phyloP scores from a whole-genome alignment of 2,113 vertebrate species.

The Copsychus sechellarum region DNA sequence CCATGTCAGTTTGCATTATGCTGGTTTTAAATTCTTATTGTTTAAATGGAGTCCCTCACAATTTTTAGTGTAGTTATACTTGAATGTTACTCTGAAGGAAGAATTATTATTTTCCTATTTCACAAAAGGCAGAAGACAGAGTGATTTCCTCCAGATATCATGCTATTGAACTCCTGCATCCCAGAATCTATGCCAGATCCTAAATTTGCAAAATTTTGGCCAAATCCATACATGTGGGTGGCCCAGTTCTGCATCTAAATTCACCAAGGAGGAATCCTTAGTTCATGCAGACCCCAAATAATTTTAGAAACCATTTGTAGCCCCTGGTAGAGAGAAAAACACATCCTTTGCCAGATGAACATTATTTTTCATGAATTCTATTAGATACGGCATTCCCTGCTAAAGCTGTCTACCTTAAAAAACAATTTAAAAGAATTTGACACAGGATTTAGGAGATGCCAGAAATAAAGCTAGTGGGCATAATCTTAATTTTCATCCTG shows the following conservation, averaged over 20 bases:
- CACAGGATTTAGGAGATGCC: not conserved
- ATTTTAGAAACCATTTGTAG: not conserved
- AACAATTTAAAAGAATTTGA: not conserved
- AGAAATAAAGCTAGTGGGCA: not conserved
- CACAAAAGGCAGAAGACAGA: not conserved
- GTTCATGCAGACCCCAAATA: not conserved
- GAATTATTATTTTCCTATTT: not conserved
- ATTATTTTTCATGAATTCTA: not conserved
- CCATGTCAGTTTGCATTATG: not conserved
- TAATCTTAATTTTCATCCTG: not conserved
- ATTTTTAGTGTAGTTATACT: not conserved
- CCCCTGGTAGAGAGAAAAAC: not conserved
- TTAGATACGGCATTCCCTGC: accelerated
- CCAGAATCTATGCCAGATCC: not conserved
- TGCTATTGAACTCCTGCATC: not conserved
- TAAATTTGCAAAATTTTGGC: not conserved
- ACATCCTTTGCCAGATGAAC: not conserved
- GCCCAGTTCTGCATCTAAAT: not conserved
- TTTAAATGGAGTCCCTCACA: not conserved
- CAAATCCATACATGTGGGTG: not conserved
- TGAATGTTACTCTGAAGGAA: not conserved
- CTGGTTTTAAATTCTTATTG: not conserved
- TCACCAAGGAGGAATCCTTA: not conserved
- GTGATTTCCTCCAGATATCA: not conserved
- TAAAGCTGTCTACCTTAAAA: not conserved